Conservation (phyloP, 2,888 invertebrate species). For the Eumacrocentrus americanus region DNA sequence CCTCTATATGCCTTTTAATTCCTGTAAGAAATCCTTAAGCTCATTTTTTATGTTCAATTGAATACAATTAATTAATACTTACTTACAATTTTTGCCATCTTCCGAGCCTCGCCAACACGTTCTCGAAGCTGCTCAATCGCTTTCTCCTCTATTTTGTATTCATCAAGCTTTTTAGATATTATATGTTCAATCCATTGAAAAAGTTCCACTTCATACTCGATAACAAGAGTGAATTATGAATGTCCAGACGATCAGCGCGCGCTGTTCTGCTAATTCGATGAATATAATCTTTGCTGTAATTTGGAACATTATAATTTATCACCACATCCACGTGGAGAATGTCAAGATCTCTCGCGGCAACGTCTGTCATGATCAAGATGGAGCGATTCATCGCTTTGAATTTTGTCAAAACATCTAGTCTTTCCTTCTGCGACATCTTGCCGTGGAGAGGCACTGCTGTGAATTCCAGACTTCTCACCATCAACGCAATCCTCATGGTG, state of each 20-base stretch:
- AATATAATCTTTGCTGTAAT: conserved; percentile 99
- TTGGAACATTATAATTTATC: conserved; percentile 98
- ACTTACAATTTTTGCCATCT: conserved; percentile 82
- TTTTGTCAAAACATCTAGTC: too few species aligned
- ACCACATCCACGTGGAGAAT: conserved; percentile 99
- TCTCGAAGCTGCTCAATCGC: conserved; percentile 96
- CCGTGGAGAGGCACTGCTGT: conserved; percentile 97
- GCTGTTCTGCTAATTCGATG: conserved; percentile 98
- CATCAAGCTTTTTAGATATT: conserved; percentile 88
- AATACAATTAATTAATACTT: conserved; percentile 10
- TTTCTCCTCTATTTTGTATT: conserved; percentile 86
- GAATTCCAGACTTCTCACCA: conserved; percentile 96
- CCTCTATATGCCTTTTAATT: conserved; percentile 78
- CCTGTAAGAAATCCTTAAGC: conserved; percentile 62
- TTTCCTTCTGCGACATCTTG: conserved; percentile 96
- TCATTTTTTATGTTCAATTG: background rate
- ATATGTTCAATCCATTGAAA: conserved; percentile 97
- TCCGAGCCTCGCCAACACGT: conserved; percentile 90
- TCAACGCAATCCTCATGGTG: too few species aligned
- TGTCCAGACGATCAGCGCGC: conserved; percentile 94
- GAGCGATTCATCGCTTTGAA: too few species aligned
- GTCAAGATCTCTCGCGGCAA: conserved; percentile 94
- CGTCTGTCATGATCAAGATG: conserved; percentile 95
- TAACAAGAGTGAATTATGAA: conserved; percentile 94
- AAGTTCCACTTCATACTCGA: conserved; percentile 97